Percentiles rank a stretch among this genome's conserved stretches.
Conservation (phyloP, 37 sponge, comb jelly and placozoan genomes). For the Ephydatia muelleri region DNA sequence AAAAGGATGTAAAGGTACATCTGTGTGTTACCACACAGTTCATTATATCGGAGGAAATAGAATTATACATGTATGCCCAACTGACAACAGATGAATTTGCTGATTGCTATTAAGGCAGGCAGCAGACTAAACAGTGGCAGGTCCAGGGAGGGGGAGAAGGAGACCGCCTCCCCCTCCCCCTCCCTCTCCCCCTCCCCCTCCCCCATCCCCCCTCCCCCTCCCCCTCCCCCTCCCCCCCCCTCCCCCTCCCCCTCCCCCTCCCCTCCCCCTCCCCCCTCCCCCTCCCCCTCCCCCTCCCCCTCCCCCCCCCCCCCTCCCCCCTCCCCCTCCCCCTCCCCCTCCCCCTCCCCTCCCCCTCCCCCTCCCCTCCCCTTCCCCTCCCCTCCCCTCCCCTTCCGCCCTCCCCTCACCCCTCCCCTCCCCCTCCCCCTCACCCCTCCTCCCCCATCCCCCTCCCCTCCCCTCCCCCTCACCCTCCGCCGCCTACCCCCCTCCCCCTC, state of each 20-base stretch:
- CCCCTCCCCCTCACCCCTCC: too few relatives aligned
- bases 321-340: neutral
- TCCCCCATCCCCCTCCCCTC: too few relatives aligned
- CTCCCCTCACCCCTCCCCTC: too few relatives aligned
- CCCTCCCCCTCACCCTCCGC: too few relatives aligned
- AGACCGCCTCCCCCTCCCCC: neutral
- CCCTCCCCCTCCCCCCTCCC: neutral
- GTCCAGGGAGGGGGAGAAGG: neutral
- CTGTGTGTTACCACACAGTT: neutral
- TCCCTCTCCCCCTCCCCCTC: neutral
- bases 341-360: neutral
- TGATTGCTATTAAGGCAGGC: neutral
- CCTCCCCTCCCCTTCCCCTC: too few relatives aligned
- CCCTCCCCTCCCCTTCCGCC: too few relatives aligned
- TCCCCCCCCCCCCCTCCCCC: neutral
- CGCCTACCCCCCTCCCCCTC: too few relatives aligned
- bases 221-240: neutral
- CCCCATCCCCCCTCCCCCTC: neutral
- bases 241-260: slow-evolving; percentile 5
- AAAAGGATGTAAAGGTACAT: neutral
- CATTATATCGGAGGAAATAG: neutral
- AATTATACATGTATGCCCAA: neutral
- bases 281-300: neutral
- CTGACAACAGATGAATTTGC: neutral
- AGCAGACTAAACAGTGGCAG: neutral